These are phyloP conservation scores for Myiopsitta monachus DNA, from an alignment of 2,113 vertebrate species.

Conservation along the genomic window DNA sequence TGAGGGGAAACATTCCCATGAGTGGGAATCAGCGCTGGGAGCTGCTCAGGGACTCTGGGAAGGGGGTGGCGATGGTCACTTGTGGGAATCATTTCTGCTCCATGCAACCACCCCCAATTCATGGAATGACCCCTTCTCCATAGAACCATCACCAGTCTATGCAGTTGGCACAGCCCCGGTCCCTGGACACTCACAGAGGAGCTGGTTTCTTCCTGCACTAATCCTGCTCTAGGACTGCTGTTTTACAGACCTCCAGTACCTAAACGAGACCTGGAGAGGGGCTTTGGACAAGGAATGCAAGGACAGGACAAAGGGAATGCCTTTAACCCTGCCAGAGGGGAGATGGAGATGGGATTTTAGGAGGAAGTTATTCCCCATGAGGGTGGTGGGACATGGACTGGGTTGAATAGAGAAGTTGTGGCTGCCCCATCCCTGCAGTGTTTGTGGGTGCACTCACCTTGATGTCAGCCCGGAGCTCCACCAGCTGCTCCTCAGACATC, in stretches of 20 bases:
- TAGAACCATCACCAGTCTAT: not conserved
- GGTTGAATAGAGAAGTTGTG: not conserved
- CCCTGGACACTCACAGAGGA: not conserved
- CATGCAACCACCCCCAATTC: no score
- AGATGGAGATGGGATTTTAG: not conserved
- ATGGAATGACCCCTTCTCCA: not conserved
- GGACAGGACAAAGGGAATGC: not conserved
- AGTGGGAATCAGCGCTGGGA: not conserved
- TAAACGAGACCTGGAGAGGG: not conserved
- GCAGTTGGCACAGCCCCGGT: not conserved
- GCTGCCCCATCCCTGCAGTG: not conserved
- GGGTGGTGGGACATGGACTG: not conserved
- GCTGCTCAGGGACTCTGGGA: not conserved
- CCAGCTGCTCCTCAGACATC: constrained; percentile 92
- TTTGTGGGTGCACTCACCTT: constrained; percentile 75
- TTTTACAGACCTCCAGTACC: not conserved
- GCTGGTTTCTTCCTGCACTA: not conserved
- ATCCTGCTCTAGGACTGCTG: not conserved
- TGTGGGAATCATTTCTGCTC: not conserved
- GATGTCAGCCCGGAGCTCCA: constrained; percentile 91
- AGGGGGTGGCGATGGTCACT: not conserved
- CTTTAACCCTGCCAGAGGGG: not conserved
- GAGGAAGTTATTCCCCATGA: not conserved
- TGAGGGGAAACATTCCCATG: not conserved
- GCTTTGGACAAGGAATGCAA: not conserved